phyloP scores from a whole-genome alignment of 2,797 vertebrate species.

The Tympanoctomys barrerae region DNA sequence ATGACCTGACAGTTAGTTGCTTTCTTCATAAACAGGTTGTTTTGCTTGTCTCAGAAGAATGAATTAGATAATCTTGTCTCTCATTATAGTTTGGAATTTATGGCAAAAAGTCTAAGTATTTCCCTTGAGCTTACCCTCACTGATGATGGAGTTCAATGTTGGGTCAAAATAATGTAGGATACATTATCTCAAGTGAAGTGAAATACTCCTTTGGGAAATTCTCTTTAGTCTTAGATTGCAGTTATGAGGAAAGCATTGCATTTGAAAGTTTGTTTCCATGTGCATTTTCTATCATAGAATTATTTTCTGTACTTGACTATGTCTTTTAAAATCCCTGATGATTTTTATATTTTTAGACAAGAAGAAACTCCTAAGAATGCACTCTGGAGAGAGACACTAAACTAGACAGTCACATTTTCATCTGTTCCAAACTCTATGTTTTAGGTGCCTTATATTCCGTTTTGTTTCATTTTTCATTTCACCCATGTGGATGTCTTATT shows the following conservation, averaged over 20 bases:
- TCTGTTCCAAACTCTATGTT: neutral
- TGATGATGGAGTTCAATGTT: neutral
- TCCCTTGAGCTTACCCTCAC: neutral
- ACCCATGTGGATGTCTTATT: neutral
- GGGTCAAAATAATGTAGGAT: neutral
- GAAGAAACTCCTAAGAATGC: neutral
- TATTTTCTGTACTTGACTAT: neutral
- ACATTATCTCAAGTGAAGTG: neutral
- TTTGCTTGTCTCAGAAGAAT: neutral
- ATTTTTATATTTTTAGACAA: neutral
- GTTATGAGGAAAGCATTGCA: neutral
- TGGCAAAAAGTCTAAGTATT: neutral
- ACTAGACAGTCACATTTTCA: neutral
- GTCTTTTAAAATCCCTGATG: neutral
- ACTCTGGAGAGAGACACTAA: neutral
- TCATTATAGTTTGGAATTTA: neutral
- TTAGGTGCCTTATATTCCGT: neutral
- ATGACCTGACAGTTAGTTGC: too few relatives aligned
- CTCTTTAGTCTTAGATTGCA: neutral
- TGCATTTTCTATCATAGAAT: neutral
- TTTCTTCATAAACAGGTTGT: neutral
- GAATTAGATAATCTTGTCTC: neutral
- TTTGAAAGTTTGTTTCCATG: neutral
- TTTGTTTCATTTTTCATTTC: neutral
- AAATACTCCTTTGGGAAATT: neutral